These are phyloP conservation scores for Triplophysa yarkandensis DNA, from an alignment of 2,797 vertebrate species.

Conservation along the genomic window DNA sequence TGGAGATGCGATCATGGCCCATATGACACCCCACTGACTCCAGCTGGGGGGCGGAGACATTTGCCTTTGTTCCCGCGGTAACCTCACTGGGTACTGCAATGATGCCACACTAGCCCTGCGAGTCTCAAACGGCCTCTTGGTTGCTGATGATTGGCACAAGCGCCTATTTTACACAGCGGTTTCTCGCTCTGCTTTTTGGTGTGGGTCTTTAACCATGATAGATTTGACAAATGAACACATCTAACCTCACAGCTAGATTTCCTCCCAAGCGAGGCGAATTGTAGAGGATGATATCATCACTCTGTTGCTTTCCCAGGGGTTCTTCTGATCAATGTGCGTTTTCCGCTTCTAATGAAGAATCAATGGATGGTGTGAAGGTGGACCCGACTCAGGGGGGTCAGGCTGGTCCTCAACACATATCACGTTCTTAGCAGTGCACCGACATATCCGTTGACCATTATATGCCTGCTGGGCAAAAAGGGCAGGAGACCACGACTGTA, in stretches of 20 bases:
- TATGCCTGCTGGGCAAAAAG: slow-evolving; percentile 6
- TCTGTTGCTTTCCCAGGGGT: slow-evolving; percentile 60
- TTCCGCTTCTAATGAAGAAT: slow-evolving; percentile 61
- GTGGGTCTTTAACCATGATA: slow-evolving; percentile 16
- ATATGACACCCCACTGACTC: slow-evolving; percentile 52
- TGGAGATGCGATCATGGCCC: slow-evolving; percentile 39
- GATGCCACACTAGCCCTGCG: not conserved
- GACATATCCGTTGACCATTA: slow-evolving; percentile 37
- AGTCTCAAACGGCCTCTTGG: slow-evolving; percentile 16
- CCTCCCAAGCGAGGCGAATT: slow-evolving; percentile 26
- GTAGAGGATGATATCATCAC: slow-evolving; percentile 61
- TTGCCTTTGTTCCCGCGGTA: slow-evolving; percentile 66
- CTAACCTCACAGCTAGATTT: slow-evolving; percentile 32
- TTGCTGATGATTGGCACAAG: slow-evolving; percentile 1
- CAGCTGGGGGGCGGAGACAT: slow-evolving; percentile 69
- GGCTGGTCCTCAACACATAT: slow-evolving; percentile 37
- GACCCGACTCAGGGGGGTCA: slow-evolving; percentile 51
- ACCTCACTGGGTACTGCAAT: slow-evolving; percentile 54
- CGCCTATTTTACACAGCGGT: slow-evolving; percentile 16
- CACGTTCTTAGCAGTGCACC: slow-evolving; percentile 28
- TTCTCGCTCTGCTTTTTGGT: slow-evolving; percentile 11
- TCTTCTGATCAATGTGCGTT: slow-evolving; percentile 67
- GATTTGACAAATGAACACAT: slow-evolving; percentile 30
- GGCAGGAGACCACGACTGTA: not conserved
- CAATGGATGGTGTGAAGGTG: slow-evolving; percentile 50